phyloP scores from a whole-genome alignment of 2,888 invertebrate genomes.

The Bugula neritina region DNA sequence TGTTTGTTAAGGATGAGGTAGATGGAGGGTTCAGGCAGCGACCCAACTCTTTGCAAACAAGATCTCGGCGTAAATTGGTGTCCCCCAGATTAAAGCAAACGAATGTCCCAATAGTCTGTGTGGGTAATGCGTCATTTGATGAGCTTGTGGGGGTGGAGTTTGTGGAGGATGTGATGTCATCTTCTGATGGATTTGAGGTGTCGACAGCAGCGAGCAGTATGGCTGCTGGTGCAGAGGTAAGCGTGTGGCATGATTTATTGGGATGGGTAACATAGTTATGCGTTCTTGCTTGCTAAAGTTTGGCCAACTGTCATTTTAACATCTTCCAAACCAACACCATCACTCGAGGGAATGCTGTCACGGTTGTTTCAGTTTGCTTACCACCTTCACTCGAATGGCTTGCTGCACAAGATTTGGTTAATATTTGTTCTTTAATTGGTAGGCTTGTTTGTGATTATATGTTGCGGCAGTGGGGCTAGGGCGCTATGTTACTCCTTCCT shows the following conservation, averaged over 20 bases:
- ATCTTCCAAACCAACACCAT: no score
- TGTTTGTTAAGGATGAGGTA: slow-evolving; percentile 2
- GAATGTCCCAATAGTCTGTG: neutral
- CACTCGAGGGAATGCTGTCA: no score
- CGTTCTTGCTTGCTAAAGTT: no score
- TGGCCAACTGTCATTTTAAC: no score
- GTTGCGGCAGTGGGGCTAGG: no score
- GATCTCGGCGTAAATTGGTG: neutral
- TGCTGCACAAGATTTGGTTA: no score
- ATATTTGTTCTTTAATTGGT: no score
- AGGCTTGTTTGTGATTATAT: no score
- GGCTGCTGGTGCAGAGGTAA: neutral
- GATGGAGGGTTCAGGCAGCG: neutral
- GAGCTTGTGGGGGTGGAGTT: slow-evolving; percentile 21
- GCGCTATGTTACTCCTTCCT: no score
- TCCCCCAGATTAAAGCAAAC: slow-evolving; percentile 4
- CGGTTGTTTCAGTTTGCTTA: no score
- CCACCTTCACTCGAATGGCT: no score
- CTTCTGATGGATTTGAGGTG: slow-evolving; percentile 18
- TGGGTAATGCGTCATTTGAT: slow-evolving; percentile 11
- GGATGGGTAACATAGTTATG: slow-evolving; percentile 10
- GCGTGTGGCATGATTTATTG: slow-evolving; percentile 7
- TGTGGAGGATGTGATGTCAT: slow-evolving; percentile 13
- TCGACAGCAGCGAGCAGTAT: no score
- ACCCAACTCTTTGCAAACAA: neutral